phyloP scores from a whole-genome alignment of 2,113 vertebrate species.

The Gobiocypris rarus region DNA sequence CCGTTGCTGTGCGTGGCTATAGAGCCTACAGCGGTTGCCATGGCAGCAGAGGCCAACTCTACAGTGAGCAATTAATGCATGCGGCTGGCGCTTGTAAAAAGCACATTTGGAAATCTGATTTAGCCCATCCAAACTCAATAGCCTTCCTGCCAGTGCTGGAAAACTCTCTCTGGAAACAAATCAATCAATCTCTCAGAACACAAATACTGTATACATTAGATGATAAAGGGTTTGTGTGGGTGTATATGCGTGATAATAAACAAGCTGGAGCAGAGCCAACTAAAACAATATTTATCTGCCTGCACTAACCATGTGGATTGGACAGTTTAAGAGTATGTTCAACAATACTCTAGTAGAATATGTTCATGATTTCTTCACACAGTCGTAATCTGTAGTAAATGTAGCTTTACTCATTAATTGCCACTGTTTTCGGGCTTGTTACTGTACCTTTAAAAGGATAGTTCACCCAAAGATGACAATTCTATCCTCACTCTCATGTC shows the following conservation, averaged over 20 bases:
- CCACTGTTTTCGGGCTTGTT: not conserved
- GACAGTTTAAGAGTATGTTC: not conserved
- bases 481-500: not conserved
- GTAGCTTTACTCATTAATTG: not conserved
- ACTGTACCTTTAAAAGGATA: not conserved
- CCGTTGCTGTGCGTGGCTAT: conserved; percentile 40
- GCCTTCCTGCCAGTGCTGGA: conserved; percentile 59
- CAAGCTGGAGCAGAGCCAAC: not conserved
- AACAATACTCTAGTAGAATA: not conserved
- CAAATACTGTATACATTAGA: conserved; percentile 39
- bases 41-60: conserved; percentile 60
- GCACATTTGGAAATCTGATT: conserved; percentile 70
- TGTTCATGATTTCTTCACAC: not conserved
- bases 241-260: conserved; percentile 21
- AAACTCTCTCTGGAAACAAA: conserved; percentile 65
- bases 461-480: too few species aligned
- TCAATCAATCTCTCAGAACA: conserved; percentile 70
- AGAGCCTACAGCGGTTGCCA: conserved; percentile 54
- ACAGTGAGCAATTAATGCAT: conserved; percentile 68
- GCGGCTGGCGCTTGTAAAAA: conserved; percentile 67
- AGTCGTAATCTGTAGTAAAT: not conserved
- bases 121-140: conserved; percentile 53
- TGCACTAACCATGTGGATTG: not conserved
- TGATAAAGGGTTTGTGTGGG: conserved; percentile 38
- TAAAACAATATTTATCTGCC: conserved; percentile 19